Percentiles rank a stretch among this genome's conserved stretches.
phyloP scores from a whole-genome alignment of 2,888 invertebrate genomes.

The Palloptera scutellata region DNA sequence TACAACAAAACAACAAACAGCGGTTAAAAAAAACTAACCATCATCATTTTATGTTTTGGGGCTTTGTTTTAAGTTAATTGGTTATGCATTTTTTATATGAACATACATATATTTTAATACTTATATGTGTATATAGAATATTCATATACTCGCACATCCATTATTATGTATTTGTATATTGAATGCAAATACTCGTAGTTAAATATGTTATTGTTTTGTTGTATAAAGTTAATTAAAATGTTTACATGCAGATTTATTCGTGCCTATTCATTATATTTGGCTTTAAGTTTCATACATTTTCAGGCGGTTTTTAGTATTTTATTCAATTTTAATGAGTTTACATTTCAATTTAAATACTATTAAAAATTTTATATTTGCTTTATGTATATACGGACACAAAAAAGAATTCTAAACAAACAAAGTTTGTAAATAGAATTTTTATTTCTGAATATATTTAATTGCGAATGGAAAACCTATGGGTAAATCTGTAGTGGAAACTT shows the following conservation, averaged over 20 bases:
- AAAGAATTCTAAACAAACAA: constrained; percentile 1
- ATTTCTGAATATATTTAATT: constrained; percentile 31
- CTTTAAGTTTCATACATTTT: too few relatives aligned
- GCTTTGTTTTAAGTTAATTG: background rate
- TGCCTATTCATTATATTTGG: background rate
- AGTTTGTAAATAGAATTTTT: constrained; percentile 27
- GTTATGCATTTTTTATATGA: background rate
- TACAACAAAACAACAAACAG: too few relatives aligned
- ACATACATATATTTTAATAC: too few relatives aligned
- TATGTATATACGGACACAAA: too few relatives aligned
- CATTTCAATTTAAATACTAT: constrained; percentile 36
- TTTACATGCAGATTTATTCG: constrained; percentile 47
- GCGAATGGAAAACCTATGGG: too few relatives aligned
- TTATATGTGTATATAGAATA: too few relatives aligned
- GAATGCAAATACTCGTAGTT: too few relatives aligned
- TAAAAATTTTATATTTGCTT: constrained; percentile 28
- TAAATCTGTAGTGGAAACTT: too few relatives aligned
- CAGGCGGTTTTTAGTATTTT: too few relatives aligned
- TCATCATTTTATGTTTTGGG: background rate
- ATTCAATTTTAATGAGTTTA: constrained; percentile 39
- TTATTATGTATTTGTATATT: too few relatives aligned
- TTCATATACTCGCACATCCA: too few relatives aligned
- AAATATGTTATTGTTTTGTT: constrained; percentile 21
- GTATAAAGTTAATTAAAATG: constrained; percentile 47
- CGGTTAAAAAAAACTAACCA: too few relatives aligned